Conservation (phyloP, 1,140 invertebrate genomes). For the Zophobas morio region DNA sequence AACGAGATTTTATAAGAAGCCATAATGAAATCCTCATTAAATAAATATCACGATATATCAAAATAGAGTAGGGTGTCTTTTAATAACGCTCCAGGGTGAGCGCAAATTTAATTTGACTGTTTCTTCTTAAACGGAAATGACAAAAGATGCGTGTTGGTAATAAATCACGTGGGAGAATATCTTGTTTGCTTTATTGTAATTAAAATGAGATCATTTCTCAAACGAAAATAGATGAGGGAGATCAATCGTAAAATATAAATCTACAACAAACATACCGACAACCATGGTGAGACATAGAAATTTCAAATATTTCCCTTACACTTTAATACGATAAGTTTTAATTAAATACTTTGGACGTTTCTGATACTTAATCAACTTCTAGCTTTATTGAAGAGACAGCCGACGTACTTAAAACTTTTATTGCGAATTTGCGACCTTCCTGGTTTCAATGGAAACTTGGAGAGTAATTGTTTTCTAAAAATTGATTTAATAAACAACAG, state of each 20-base stretch:
- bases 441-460: neutral
- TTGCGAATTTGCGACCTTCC: constrained; percentile 16
- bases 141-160: constrained; percentile 33
- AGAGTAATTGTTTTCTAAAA: neutral
- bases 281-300: constrained; percentile 14
- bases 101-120: constrained; percentile 40
- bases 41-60: constrained; percentile 34
- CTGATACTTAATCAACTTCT: constrained; percentile 43
- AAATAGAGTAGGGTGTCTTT: constrained; percentile 12
- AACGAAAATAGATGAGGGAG: constrained; percentile 17
- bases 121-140: constrained; percentile 36
- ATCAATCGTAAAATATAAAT: constrained; percentile 25
- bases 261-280: constrained; percentile 29
- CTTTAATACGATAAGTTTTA: constrained; percentile 42
- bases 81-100: constrained; percentile 8
- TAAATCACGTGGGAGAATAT: constrained; percentile 23
- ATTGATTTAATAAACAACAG: neutral
- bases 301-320: constrained; percentile 39
- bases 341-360: constrained; percentile 40
- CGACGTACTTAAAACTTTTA: constrained; percentile 34
- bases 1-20: neutral
- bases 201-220: constrained; percentile 23
- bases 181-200: constrained; percentile 36
- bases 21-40: constrained; percentile 24
- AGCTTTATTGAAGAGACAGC: constrained; percentile 40